A percentile compares a stretch with the other conserved stretches of the same genome.
Conservation (phyloP, 1,140 invertebrate genomes). For the Ridgeia piscesae region DNA sequence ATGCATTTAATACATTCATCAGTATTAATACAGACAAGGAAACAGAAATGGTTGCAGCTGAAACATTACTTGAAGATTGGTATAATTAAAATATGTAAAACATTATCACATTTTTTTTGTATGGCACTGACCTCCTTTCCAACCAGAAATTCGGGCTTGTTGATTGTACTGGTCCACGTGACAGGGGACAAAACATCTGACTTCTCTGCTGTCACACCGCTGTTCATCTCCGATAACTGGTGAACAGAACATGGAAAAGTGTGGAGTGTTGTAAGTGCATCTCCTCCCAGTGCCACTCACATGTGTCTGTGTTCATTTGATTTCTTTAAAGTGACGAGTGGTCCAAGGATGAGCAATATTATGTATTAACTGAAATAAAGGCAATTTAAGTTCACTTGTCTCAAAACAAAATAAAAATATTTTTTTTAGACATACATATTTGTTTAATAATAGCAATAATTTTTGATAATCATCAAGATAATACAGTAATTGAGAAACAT, state of each 20-base stretch:
- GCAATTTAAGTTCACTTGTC: no score
- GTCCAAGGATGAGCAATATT: no score
- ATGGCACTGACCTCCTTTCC: constrained; percentile 57
- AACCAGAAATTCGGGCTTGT: constrained; percentile 51
- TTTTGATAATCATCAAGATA: no score
- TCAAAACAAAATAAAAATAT: no score
- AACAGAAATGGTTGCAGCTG: neutral
- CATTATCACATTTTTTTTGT: neutral
- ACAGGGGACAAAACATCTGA: constrained; percentile 39
- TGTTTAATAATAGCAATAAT: no score
- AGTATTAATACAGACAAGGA: neutral
- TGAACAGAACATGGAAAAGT: constrained; percentile 29
- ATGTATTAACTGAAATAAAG: no score
- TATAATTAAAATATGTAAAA: neutral
- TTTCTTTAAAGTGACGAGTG: no score
- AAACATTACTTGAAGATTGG: neutral
- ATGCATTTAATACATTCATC: neutral
- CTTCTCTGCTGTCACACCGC: constrained; percentile 43
- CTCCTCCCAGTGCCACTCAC: neutral
- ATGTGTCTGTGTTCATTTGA: no score
- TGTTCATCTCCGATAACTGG: constrained; percentile 49
- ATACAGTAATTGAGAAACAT: no score
- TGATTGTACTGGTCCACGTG: constrained; percentile 51
- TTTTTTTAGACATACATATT: no score
- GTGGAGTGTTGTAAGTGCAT: neutral